Evolutionary conservation across 2,113 vertebrate species (phyloP).

Genomic region (Ictidomys tridecemlineatus): DNA sequence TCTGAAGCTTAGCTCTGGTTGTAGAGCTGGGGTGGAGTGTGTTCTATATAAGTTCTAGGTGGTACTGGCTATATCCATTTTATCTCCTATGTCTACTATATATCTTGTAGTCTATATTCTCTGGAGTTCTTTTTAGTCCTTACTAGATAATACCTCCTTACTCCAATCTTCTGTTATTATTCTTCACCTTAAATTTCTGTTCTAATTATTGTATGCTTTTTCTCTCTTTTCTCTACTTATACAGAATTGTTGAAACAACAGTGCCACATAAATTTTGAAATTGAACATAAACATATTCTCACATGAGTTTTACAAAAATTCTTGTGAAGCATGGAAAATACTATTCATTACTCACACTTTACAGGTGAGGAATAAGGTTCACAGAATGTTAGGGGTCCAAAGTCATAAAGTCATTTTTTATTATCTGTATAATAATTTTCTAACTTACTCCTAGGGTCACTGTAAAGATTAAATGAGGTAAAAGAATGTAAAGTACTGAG

Average conservation of each 20-base stretch:
- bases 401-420: constrained; percentile 59
- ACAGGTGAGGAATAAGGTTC: constrained; percentile 14
- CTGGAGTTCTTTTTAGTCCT: constrained; percentile 26
- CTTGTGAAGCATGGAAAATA: background rate
- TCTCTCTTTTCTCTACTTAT: background rate
- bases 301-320: constrained; percentile 52
- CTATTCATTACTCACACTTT: constrained; percentile 51
- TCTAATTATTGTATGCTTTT: constrained; percentile 46
- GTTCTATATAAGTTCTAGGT: background rate
- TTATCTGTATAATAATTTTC: constrained; percentile 40
- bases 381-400: background rate
- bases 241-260: background rate
- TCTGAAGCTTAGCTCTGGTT: background rate
- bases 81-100: background rate
- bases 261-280: constrained; percentile 37
- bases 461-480: constrained; percentile 45
- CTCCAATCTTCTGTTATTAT: background rate
- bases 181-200: constrained; percentile 27
- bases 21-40: background rate
- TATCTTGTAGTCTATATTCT: background rate
- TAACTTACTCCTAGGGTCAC: background rate
- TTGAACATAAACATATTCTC: constrained; percentile 44
- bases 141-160: constrained; percentile 17
- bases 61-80: background rate
- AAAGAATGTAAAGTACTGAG: background rate